These are phyloP conservation scores for Seriola aureovittata DNA, from an alignment of 2,113 vertebrate genomes.

Conservation along the genomic window DNA sequence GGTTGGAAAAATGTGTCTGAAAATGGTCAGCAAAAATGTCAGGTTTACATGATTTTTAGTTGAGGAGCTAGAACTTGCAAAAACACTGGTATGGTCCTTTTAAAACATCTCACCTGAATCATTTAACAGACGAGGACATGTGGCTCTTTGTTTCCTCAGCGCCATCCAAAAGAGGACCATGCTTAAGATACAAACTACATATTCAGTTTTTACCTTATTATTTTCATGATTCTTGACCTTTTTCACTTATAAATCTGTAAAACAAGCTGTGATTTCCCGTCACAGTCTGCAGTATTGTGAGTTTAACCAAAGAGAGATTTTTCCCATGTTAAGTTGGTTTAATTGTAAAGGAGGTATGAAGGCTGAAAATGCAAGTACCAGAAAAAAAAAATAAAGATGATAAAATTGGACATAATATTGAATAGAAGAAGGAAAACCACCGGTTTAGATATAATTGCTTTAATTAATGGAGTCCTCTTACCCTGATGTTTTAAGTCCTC, in stretches of 20 bases:
- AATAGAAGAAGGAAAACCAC: constrained; percentile 4
- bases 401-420: background rate
- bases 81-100: constrained; percentile 26
- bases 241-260: background rate
- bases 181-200: background rate
- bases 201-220: constrained; percentile 1
- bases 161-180: background rate
- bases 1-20: background rate
- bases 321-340: constrained; percentile 8
- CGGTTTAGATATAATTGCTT: background rate
- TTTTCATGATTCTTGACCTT: background rate
- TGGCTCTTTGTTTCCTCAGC: background rate
- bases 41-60: background rate
- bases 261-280: background rate
- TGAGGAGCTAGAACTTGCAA: background rate
- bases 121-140: background rate
- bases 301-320: constrained; percentile 48
- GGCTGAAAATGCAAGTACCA: background rate
- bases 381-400: background rate
- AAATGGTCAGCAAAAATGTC: background rate
- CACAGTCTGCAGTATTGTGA: background rate
- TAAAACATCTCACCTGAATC: constrained; percentile 1
- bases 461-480: background rate
- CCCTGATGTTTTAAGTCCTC: background rate
- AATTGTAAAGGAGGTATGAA: background rate